These are phyloP conservation scores for Blastomussa wellsi DNA, from an alignment of 92 coral and sea anemone genomes.

Conservation along the genomic window DNA sequence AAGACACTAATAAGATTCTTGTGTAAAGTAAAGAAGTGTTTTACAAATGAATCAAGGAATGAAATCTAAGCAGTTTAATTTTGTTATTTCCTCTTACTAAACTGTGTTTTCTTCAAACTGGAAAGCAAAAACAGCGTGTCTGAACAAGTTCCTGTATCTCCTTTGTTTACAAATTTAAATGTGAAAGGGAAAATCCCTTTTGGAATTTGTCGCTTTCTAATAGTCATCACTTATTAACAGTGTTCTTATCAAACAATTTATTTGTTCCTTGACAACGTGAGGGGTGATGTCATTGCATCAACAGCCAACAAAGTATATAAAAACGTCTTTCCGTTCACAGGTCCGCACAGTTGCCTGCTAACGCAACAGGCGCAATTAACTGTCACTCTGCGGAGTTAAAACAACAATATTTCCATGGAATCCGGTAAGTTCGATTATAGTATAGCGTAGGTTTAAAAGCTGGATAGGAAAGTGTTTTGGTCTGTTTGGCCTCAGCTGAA, in stretches of 20 bases:
- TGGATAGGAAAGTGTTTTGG: not conserved
- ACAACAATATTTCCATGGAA: not conserved
- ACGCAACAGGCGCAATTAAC: not conserved
- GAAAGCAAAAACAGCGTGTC: not conserved
- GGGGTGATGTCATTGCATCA: not conserved
- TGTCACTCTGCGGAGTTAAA: slow-evolving; percentile 49
- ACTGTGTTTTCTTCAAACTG: not conserved
- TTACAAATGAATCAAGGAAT: not conserved
- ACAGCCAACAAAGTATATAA: not conserved
- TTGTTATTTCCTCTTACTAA: not conserved
- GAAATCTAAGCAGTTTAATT: not conserved
- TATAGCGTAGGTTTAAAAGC: not conserved
- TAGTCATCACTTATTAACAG: not conserved
- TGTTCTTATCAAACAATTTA: not conserved
- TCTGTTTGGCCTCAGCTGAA: not conserved
- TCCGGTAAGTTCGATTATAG: not conserved
- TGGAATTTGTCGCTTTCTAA: not conserved
- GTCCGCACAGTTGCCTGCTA: not conserved
- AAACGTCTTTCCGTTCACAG: too few species aligned
- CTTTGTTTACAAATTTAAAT: not conserved
- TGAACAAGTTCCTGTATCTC: not conserved
- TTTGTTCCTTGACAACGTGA: not conserved
- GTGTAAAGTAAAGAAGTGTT: not conserved
- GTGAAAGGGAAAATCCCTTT: slow-evolving; percentile 11
- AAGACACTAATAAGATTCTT: not conserved